These are phyloP conservation scores for Steromphala cineraria DNA, from an alignment of 2,888 invertebrate species.

Conservation along the genomic window DNA sequence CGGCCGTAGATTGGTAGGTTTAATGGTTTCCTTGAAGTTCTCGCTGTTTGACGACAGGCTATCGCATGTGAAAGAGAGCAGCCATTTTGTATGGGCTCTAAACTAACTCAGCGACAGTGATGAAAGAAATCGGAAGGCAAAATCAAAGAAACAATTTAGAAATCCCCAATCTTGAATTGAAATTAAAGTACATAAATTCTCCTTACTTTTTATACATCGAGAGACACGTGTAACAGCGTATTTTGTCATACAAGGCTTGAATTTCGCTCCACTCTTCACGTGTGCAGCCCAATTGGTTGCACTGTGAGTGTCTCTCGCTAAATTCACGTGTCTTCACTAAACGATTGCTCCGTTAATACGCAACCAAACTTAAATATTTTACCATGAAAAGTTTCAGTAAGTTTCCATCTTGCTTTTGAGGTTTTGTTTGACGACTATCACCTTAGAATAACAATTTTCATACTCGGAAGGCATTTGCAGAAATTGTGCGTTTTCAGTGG, in stretches of 20 bases:
- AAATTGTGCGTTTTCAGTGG: constrained; percentile 10
- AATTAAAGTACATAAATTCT: constrained; percentile 14
- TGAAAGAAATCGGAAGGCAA: constrained; percentile 19
- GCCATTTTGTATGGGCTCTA: constrained; percentile 44
- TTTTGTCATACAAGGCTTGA: neutral
- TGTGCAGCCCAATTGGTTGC: neutral
- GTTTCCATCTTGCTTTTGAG: neutral
- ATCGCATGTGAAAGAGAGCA: constrained; percentile 41
- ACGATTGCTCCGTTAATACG: neutral
- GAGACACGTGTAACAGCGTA: neutral
- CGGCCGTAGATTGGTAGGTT: constrained; percentile 67
- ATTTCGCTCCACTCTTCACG: constrained; percentile 3
- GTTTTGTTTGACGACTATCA: neutral
- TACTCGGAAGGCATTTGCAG: neutral
- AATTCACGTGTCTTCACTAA: neutral
- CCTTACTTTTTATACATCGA: neutral
- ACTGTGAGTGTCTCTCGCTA: neutral
- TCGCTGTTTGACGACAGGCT: constrained; percentile 23
- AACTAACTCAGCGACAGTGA: neutral
- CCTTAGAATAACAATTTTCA: neutral
- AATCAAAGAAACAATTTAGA: neutral
- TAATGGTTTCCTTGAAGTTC: constrained; percentile 39
- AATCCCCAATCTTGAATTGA: neutral
- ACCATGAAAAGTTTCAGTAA: neutral
- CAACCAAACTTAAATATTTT: neutral